Evolutionary conservation across 2,113 vertebrate species (phyloP), one percentile per base, ranked within the genome.

Genomic region (Rhinopomastus cyanomelas): DNA sequence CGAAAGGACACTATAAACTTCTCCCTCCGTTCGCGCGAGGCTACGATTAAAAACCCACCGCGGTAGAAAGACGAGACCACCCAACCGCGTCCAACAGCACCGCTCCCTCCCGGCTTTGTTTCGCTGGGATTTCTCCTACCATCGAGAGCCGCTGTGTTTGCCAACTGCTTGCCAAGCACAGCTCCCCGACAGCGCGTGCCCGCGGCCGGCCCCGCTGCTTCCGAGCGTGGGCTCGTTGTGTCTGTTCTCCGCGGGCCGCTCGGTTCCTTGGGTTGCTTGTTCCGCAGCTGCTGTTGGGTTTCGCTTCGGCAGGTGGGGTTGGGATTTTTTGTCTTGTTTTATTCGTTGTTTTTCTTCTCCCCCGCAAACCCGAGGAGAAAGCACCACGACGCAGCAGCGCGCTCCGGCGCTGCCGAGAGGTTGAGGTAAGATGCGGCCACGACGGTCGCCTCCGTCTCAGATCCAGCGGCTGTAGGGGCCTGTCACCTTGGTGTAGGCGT

Each of bases 391-490:
- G 92, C 96, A 96, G 94, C 97, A 85, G 96, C 77, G 12, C 48
- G 60, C 90, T 90, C 78, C 22, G 65, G 97, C 95, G 97, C 96
- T 87, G 89, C 94, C 0, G 96, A 96, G 93, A 48, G 94, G 80
- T 96, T 98, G 98, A 98, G 98, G 98, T 97, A 98, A 97, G 93
- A 94, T 95, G 94, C 52, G 96, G 95, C 96, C 75, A 19, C 27
- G 73, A 87, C 37, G 68, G 85, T 90, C 4, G 48, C 81, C 39
- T 67, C 65, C 32, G 55, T 93, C 96, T 99, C 98, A 99, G 95
- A 99, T 98, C 96, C 98, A 99, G 97, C 98, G 98, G 97, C 98
- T 99, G 98, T 99, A 99, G 91, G 99, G 99, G 88, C 99, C 99
- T 10, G 99, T 99, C 97, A 99, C 98, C 96, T 98, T 98, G 82